Base-by-base conservation (phyloP, 1,140 invertebrate genomes). In the Trinorchestia longiramus region DNA sequence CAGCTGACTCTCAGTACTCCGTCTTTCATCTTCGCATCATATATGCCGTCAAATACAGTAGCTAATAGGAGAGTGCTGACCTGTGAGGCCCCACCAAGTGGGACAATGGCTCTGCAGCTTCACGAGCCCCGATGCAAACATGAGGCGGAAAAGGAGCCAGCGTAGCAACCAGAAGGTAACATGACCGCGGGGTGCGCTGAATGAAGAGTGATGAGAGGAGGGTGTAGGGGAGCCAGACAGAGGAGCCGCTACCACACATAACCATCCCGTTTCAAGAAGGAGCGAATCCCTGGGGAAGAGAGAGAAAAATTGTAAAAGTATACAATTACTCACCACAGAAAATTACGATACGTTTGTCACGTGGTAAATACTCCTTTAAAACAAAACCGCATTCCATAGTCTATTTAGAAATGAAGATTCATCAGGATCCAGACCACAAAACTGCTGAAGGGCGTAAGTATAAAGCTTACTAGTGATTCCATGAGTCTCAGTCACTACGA, bases 31-130 rank as follows among this genome's bases (percentile, higher is more conserved):
- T n/a, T n/a, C n/a, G n/a, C n/a, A n/a, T n/a, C n/a, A n/a, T n/a
- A n/a, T n/a, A n/a, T n/a, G n/a, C n/a, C n/a, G n/a, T n/a, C n/a
- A n/a, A n/a, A n/a, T n/a, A n/a, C n/a, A n/a, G n/a, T n/a, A n/a
- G n/a, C n/a, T n/a, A n/a, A n/a, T n/a, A n/a, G n/a, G n/a, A n/a
- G 28, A 77, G 43, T 87, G 96, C 96, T 97, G 98, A 98, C 98
- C 98, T 97, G 98, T 98, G 28, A 99, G 98, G 96, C 98, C 98
- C 98, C 98, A 99, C 98, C 98, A 99, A 28, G 98, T 97, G 40
- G 98, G 98, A 97, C 98, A 98, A 23, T 98, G 97, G 97, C 98
- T 98, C n/a, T 98, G 98, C 44, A 99, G 97, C 97, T 99, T 99
- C 0, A 98, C 98, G 45, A 98, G 97, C 57, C 98, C 98, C 87